phyloP scores from a whole-genome alignment of 1,140 invertebrate genomes.

The Catajapyx aquilonaris region DNA sequence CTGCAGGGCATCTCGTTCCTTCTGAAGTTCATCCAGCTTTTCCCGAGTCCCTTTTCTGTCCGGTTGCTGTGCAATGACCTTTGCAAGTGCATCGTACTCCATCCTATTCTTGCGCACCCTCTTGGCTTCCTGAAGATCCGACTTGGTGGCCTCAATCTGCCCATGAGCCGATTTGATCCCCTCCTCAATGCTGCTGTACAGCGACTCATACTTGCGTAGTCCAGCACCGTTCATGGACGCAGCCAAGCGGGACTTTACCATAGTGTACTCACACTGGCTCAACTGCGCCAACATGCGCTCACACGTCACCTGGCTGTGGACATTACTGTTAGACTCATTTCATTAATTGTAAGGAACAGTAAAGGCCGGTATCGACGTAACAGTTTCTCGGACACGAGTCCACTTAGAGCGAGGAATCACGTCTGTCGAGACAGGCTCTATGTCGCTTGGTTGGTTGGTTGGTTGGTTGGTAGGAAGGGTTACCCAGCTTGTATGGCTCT shows the following conservation, averaged over 20 bases:
- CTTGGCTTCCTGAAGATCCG: slow-evolving; percentile 54
- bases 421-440: too few species aligned
- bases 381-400: too few species aligned
- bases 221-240: slow-evolving; percentile 64
- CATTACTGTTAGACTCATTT: not conserved
- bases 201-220: slow-evolving; percentile 57
- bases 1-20: slow-evolving; percentile 42
- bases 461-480: too few species aligned
- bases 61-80: slow-evolving; percentile 72
- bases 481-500: too few species aligned
- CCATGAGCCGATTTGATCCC: slow-evolving; percentile 51
- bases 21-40: slow-evolving; percentile 45
- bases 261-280: slow-evolving; percentile 68
- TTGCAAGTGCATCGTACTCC: slow-evolving; percentile 81
- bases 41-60: slow-evolving; percentile 62
- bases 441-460: too few species aligned
- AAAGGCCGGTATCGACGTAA: too few species aligned
- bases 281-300: slow-evolving; percentile 63
- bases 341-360: too few species aligned
- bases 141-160: slow-evolving; percentile 51
- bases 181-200: slow-evolving; percentile 51
- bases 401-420: too few species aligned
- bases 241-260: slow-evolving; percentile 58
- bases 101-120: slow-evolving; percentile 67
- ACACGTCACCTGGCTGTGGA: slow-evolving; percentile 26